Percentiles rank a stretch among this genome's conserved stretches.
These are phyloP conservation scores for Augochlorella aurata DNA, from an alignment of 2,888 invertebrate species.

Conservation along the genomic window DNA sequence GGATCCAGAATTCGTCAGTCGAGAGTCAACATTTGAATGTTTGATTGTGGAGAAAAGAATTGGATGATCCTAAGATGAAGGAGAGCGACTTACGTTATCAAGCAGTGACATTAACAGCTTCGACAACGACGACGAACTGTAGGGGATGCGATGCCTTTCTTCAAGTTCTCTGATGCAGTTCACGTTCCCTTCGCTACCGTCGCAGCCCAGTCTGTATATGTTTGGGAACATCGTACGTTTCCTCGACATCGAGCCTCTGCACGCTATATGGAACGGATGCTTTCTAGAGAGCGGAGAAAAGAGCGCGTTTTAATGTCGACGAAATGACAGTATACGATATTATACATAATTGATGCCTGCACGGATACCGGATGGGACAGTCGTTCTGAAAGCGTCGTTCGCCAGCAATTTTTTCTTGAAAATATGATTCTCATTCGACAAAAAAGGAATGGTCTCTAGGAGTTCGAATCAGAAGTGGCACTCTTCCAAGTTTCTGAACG, in stretches of 20 bases:
- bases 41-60: neutral
- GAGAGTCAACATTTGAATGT: neutral
- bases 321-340: neutral
- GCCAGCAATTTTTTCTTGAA: neutral
- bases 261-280: conserved; percentile 55
- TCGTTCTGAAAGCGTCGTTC: neutral
- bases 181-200: conserved; percentile 34
- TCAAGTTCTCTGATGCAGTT: conserved; percentile 38
- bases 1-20: neutral
- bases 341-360: neutral
- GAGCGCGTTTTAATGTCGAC: neutral
- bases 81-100: conserved; percentile 40
- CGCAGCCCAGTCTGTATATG: conserved; percentile 40
- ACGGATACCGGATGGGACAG: neutral
- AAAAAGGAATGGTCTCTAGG: neutral
- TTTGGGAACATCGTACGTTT: conserved; percentile 52
- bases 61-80: neutral
- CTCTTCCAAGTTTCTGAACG: neutral
- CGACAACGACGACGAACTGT: conserved; percentile 48
- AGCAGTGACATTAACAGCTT: conserved; percentile 53
- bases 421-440: neutral
- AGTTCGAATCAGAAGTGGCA: conserved; percentile 1
- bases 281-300: conserved; percentile 25
- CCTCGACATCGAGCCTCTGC: conserved; percentile 60
- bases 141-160: conserved; percentile 28